phyloP scores from a whole-genome alignment of 1,140 invertebrate genomes.

The Lutraria rhynchaena region DNA sequence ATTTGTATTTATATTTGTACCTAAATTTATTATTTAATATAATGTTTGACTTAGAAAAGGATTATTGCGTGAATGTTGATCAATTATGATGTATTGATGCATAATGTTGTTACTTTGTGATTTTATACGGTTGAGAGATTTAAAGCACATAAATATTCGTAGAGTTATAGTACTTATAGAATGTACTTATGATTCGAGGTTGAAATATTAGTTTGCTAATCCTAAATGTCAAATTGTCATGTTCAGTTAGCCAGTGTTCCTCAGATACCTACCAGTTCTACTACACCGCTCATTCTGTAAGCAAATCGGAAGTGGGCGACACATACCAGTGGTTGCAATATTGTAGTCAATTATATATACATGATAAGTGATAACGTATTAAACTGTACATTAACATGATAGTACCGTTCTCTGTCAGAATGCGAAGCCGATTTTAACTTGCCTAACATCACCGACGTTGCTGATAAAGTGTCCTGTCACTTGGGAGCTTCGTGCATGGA shows the following conservation, averaged over 20 bases:
- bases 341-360: background rate
- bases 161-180: no score
- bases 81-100: no score
- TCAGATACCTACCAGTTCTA: background rate
- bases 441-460: conserved; percentile 10
- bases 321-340: background rate
- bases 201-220: no score
- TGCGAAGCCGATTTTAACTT: conserved; percentile 9
- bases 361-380: background rate
- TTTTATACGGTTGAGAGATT: no score
- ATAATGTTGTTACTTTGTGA: no score
- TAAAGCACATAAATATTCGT: no score
- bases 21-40: background rate
- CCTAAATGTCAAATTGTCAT: background rate
- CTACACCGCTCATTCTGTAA: background rate
- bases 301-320: background rate
- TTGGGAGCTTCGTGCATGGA: background rate
- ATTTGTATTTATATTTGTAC: background rate
- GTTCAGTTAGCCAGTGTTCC: no score
- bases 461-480: background rate
- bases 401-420: background rate
- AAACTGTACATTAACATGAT: background rate
- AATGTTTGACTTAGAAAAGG: background rate
- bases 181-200: no score
- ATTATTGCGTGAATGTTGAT: no score